phyloP scores from a whole-genome alignment of 1,140 invertebrate genomes.

The Agrilus planipennis region DNA sequence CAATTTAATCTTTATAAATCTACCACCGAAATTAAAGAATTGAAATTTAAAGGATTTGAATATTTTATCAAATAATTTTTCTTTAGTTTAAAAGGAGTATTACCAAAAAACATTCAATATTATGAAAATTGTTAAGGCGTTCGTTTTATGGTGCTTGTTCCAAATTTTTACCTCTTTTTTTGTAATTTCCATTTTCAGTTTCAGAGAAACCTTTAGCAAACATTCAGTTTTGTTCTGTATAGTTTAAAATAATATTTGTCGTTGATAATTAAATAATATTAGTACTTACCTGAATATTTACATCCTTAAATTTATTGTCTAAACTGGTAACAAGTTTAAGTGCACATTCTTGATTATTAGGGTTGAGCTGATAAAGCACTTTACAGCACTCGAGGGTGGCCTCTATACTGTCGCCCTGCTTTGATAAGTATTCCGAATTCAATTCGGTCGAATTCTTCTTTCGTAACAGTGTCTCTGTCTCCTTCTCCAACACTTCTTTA shows the following conservation, averaged over 20 bases:
- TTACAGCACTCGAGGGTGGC: conserved; percentile 59
- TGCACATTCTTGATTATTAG: conserved; percentile 45
- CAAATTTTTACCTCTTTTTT: too few species aligned
- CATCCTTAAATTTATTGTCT: conserved; percentile 41
- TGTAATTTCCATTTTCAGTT: neutral
- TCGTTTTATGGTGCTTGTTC: neutral
- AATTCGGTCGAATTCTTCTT: conserved; percentile 49
- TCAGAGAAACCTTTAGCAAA: neutral
- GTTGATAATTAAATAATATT: conserved; percentile 11
- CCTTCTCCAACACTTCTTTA: conserved; percentile 60
- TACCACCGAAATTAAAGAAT: too few species aligned
- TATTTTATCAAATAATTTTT: too few species aligned
- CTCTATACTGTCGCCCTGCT: conserved; percentile 49
- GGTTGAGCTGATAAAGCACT: conserved; percentile 56
- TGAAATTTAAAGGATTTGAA: too few species aligned
- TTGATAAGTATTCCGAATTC: conserved; percentile 57
- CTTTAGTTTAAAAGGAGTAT: too few species aligned
- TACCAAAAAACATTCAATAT: neutral
- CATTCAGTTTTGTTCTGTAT: too few species aligned
- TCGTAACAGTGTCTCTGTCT: conserved; percentile 52
- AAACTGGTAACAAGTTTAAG: conserved; percentile 49
- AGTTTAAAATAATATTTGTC: too few species aligned
- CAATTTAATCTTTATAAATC: too few species aligned
- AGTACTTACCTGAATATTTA: conserved; percentile 41
- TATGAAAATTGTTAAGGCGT: neutral